These are phyloP conservation scores for Corythaeola cristata DNA, from an alignment of 2,113 vertebrate genomes.

Conservation along the genomic window DNA sequence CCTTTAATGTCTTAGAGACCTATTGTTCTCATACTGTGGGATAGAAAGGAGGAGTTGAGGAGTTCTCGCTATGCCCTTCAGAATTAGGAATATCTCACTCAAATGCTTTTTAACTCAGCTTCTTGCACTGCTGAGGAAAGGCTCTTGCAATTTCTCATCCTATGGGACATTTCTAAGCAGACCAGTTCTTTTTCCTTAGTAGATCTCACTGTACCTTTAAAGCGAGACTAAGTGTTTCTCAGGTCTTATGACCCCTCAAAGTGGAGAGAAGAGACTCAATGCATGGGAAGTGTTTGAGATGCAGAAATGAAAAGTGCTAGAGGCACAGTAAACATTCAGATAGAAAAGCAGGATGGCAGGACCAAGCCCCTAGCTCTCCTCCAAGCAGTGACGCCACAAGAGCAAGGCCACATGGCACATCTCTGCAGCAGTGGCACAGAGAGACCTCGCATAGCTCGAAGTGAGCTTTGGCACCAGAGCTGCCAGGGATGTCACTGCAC, in stretches of 20 bases:
- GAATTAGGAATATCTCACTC: background rate
- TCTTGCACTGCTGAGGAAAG: background rate
- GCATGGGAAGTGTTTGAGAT: background rate
- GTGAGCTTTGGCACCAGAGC: background rate
- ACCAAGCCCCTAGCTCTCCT: background rate
- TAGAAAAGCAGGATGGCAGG: background rate
- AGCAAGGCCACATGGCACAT: rapidly evolving
- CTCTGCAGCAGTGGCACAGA: background rate
- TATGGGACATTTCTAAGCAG: background rate
- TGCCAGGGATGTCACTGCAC: background rate
- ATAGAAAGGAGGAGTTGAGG: background rate
- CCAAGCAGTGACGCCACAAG: background rate
- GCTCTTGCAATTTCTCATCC: background rate
- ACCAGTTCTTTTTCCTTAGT: background rate
- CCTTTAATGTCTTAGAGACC: background rate
- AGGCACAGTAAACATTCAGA: background rate
- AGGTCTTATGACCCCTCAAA: background rate
- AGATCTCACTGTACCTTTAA: background rate
- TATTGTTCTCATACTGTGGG: background rate
- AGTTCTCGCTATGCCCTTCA: background rate
- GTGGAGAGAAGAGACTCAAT: background rate
- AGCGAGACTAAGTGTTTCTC: background rate
- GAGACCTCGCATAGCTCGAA: rapidly evolving
- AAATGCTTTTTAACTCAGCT: background rate
- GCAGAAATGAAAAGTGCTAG: background rate